These are phyloP conservation scores for Margaritifera margaritifera DNA, from an alignment of 2,888 invertebrate species.

Conservation along the genomic window DNA sequence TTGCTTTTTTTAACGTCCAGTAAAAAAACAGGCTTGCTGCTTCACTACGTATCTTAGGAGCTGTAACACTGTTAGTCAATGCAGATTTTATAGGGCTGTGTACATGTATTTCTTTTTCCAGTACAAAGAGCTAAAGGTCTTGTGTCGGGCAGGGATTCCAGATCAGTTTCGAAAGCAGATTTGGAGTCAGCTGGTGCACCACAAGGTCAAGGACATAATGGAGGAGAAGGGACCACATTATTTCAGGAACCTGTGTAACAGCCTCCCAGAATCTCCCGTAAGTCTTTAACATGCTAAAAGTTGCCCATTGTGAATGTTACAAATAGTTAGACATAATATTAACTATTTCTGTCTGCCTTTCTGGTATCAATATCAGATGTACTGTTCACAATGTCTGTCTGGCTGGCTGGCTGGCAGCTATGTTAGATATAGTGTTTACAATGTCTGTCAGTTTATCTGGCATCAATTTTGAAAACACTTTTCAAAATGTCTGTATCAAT, in stretches of 20 bases:
- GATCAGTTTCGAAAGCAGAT: constrained; percentile 72
- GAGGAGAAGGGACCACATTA: constrained; percentile 74
- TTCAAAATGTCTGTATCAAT: no score
- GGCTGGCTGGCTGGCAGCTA: no score
- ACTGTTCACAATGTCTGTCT: not conserved
- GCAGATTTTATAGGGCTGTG: not conserved
- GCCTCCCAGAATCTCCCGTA: constrained; percentile 73
- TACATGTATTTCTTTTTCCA: constrained; percentile 30
- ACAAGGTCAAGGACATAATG: constrained; percentile 71
- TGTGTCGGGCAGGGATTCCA: constrained; percentile 75
- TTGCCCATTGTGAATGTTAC: not conserved
- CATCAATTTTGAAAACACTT: no score
- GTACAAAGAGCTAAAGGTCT: constrained; percentile 72
- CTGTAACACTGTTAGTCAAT: no score
- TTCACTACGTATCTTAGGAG: no score
- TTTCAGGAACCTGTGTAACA: constrained; percentile 73
- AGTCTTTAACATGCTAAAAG: constrained; percentile 16
- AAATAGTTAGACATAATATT: not conserved
- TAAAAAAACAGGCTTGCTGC: no score
- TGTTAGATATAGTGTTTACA: no score
- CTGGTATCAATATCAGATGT: no score
- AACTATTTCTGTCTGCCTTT: not conserved
- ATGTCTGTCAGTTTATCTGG: no score
- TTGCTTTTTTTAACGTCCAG: no score
- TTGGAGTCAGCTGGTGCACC: constrained; percentile 73